Evolutionary conservation across 2,797 vertebrate genomes (phyloP), one percentile per base, ranked within the genome.

Genomic region (Malacoraja senta): DNA sequence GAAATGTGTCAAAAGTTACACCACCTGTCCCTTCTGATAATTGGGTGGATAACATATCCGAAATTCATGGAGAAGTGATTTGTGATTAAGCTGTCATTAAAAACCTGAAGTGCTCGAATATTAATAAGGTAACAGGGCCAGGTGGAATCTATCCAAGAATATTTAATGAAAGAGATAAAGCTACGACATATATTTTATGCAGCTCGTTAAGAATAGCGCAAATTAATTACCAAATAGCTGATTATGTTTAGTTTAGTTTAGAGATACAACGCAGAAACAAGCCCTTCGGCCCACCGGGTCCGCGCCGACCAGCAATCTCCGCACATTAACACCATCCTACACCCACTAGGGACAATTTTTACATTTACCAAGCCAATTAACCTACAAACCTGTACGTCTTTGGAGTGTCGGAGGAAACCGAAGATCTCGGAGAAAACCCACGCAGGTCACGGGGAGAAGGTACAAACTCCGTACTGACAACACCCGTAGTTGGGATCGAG

Each of bases 121-220:
- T 92, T 92, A 38, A 92, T 76, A 91, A 91, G 24, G 4, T 74
- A 91, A 74, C 90, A 91, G 90, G 71, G 71, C 90, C 90, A 92
- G 90, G 72, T 92, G 90, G 90, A 76, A 92, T 92, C 29, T 58
- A 92, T 76, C 90, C 71, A 92, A 76, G 90, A 92, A 92, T 76
- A 92, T 38, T 90, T 76, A 92, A 92, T 44, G 71, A 58, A 76
- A 92, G 6, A 74, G 38, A 76, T 38, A 76, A 76, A 92, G 71
- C 35, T 76, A 26, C 44, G 29, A 92, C 26, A 74, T 71, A 76
- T 44, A 53, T 92, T 92, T 91, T 92, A 29, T 76, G 13, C 71
- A 74, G 24, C 38, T 92, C 38, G 58, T 92, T 92, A 74, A 91
- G 13, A 44, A 91, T 44, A 74, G 71, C 32, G 76, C 71, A 24